Percentiles rank a stretch among this genome's conserved stretches.
Conservation (phyloP, 2,888 invertebrate genomes). For the Caenorhabditis imperialis region DNA sequence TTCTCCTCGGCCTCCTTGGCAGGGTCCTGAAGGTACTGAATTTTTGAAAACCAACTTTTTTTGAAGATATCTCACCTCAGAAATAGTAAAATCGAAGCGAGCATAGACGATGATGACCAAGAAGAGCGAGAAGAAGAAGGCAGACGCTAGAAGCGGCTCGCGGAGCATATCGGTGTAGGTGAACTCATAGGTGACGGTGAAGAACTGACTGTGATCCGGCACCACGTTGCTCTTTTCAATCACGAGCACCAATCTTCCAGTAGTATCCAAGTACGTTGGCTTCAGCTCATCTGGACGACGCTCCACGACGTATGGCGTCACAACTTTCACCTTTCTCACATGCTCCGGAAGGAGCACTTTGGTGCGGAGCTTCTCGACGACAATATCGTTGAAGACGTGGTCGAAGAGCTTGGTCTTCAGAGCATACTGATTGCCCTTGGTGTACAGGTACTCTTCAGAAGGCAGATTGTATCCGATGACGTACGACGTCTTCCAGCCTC, state of each 20-base stretch:
- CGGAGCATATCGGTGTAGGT: slow-evolving; percentile 89
- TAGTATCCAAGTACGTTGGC: slow-evolving; percentile 94
- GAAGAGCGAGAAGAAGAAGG: slow-evolving; percentile 91
- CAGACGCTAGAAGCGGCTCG: slow-evolving; percentile 91
- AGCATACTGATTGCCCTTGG: slow-evolving; percentile 82
- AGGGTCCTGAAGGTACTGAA: slow-evolving; percentile 79
- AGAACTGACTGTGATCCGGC: slow-evolving; percentile 95
- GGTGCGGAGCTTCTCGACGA: slow-evolving; percentile 89
- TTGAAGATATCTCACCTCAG: slow-evolving; percentile 26
- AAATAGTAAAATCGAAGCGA: slow-evolving; percentile 93
- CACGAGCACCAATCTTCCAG: slow-evolving; percentile 91
- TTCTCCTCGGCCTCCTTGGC: slow-evolving; percentile 81
- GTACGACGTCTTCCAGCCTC: slow-evolving; percentile 98
- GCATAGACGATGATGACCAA: slow-evolving; percentile 92
- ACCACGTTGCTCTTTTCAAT: slow-evolving; percentile 88
- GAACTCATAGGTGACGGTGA: slow-evolving; percentile 87
- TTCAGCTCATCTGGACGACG: slow-evolving; percentile 86
- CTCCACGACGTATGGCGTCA: slow-evolving; percentile 87
- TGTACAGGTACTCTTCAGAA: slow-evolving; percentile 93
- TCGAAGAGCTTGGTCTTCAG: slow-evolving; percentile 95
- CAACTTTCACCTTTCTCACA: slow-evolving; percentile 86
- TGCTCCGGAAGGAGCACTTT: slow-evolving; percentile 95
- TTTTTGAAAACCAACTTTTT: no score
- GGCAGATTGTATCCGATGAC: slow-evolving; percentile 96
- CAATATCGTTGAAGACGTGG: slow-evolving; percentile 96